These are phyloP conservation scores for Dryomyza anilis DNA, from an alignment of 2,888 invertebrate species.

Conservation along the genomic window DNA sequence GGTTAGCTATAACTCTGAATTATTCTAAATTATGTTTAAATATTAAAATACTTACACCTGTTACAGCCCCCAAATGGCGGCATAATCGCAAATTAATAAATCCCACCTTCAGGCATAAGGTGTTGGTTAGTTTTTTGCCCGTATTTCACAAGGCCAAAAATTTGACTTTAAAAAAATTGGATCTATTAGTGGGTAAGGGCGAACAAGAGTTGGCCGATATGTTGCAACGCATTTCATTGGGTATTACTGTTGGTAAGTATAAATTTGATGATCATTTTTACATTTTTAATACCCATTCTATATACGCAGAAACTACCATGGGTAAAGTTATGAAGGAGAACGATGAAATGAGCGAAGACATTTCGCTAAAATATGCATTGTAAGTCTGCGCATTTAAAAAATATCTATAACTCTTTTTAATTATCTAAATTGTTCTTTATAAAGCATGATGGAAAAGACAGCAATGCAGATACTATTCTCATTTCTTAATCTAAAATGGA, in stretches of 20 bases:
- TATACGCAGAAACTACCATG: conserved; percentile 36
- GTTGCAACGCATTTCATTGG: conserved; percentile 21
- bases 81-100: conserved; percentile 33
- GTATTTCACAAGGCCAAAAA: conserved; percentile 34
- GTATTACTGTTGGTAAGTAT: conserved; percentile 31
- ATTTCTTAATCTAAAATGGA: neutral
- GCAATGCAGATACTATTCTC: neutral
- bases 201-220: conserved; percentile 26
- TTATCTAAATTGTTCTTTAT: no score
- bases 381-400: no score
- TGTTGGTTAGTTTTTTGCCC: conserved; percentile 31
- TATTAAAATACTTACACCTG: no score
- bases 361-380: conserved; percentile 22
- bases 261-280: neutral
- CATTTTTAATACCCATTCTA: neutral
- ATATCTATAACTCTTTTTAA: no score
- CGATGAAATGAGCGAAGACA: conserved; percentile 28
- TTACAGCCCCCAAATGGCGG: conserved; percentile 27
- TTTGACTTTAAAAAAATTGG: conserved; percentile 18
- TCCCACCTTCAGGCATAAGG: conserved; percentile 33
- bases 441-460: neutral
- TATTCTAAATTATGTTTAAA: no score
- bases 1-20: conserved; percentile 25
- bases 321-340: conserved; percentile 30
- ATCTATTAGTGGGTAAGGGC: conserved; percentile 18